Base-by-base conservation (phyloP, 2,888 invertebrate genomes). In the Epiblema foenella region DNA sequence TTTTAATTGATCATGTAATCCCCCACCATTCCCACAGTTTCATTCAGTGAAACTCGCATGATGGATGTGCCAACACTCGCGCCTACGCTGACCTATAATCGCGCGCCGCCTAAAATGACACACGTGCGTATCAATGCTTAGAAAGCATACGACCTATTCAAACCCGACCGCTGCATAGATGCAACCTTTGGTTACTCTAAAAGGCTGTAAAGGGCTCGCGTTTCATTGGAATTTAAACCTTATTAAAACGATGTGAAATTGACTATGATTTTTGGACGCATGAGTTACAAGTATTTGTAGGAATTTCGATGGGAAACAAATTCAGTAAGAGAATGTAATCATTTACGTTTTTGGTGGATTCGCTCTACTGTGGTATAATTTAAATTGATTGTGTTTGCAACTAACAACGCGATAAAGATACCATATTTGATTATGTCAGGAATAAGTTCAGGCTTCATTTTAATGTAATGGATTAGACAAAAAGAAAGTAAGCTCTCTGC, bases 71-170 rank as follows among this genome's bases (percentile, higher is more conserved):
- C 51, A 57, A 64, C 64, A 29, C 59, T 11, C 7, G 60, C 71
- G 62, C 71, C 71, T 57, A 67, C 66, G 66, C 49, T 56, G 56
- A 71, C 62, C 62, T 29, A 64, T 58, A 65, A 54, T 54, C 24
- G 8, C 4, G 12, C 9, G 12, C 11, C 8, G 39, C 9, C 15
- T 1, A 54, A 39, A 54, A 63, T 33, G 20, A 20, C 33, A 11
- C n/a, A 62, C 17, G 11, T 37, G 49, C 51, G 15, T 52, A 12
- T 52, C 0, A 8, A 33, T 18, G 8, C n/a, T 54, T 4, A 37
- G 2, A 15, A 15, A 33, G 33, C 37, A 18, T 64, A 39, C 20
- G 52, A n/a, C 37, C 63, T 20, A 24, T 62, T 62, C 33, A 33
- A 33, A 2, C 15, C 0, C 12, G 8, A 5, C 12, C 12, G 46